Conservation (phyloP, 2,888 invertebrate genomes). For the Sialis lutaria region DNA sequence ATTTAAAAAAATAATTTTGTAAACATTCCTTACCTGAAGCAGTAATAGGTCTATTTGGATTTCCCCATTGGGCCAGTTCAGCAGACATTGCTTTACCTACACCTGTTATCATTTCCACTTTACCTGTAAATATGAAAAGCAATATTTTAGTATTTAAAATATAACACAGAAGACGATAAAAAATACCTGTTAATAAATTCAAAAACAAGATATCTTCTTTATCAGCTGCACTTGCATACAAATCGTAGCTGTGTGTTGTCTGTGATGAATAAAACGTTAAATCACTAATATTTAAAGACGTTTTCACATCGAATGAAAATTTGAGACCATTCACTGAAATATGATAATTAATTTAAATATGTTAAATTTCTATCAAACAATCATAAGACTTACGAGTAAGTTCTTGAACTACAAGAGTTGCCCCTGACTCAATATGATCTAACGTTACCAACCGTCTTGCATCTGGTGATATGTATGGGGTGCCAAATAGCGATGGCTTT, state of each 20-base stretch:
- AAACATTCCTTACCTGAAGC: conserved; percentile 29
- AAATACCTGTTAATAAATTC: conserved; percentile 43
- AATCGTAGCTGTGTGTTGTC: conserved; percentile 52
- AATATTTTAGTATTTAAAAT: no score
- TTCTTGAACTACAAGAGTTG: conserved; percentile 44
- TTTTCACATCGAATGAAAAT: conserved; percentile 57
- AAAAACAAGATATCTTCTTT: conserved; percentile 55
- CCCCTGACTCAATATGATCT: conserved; percentile 34
- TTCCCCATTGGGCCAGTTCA: conserved; percentile 39
- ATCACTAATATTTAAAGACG: conserved; percentile 52
- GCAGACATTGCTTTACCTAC: conserved; percentile 42
- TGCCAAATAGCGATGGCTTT: conserved; percentile 42
- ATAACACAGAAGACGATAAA: no score
- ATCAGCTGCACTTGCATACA: conserved; percentile 52
- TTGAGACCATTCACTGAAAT: conserved; percentile 40
- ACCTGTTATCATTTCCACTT: conserved; percentile 61
- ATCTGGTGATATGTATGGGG: conserved; percentile 51
- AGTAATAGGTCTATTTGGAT: conserved; percentile 45
- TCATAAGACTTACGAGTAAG: conserved; percentile 32
- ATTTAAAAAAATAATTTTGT: background rate
- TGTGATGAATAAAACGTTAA: conserved; percentile 56
- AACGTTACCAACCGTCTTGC: conserved; percentile 50
- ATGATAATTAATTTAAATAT: background rate
- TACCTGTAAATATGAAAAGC: conserved; percentile 27
- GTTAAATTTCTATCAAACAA: background rate